These are phyloP conservation scores for Hypomecis atomaria DNA, from an alignment of 2,888 invertebrate species.

Conservation along the genomic window DNA sequence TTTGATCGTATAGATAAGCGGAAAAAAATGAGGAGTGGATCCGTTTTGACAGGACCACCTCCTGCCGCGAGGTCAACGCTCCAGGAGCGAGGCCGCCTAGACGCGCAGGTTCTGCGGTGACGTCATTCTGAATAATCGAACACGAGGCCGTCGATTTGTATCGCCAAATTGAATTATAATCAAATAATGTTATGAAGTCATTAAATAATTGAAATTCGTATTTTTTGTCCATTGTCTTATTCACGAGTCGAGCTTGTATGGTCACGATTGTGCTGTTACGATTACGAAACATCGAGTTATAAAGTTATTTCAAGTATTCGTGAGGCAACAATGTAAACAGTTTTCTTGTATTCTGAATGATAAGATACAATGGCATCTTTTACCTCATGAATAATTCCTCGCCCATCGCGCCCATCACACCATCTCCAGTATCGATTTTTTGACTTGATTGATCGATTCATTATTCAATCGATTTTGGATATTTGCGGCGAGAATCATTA, in stretches of 20 bases:
- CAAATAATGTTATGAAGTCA: conserved; percentile 40
- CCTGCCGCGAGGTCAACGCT: conserved; percentile 55
- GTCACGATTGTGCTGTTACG: conserved; percentile 20
- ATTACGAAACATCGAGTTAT: conserved; percentile 12
- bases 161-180: conserved; percentile 46
- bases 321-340: conserved; percentile 25
- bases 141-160: conserved; percentile 38
- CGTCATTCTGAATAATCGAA: conserved; percentile 37
- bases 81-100: conserved; percentile 43
- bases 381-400: conserved; percentile 33
- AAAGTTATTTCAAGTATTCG: conserved; percentile 23
- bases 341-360: conserved; percentile 24
- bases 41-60: conserved; percentile 56
- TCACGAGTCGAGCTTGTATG: conserved; percentile 24
- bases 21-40: conserved; percentile 57
- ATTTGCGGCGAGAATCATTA: conserved; percentile 33
- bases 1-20: conserved; percentile 60
- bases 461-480: conserved; percentile 37
- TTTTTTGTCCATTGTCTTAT: conserved; percentile 41
- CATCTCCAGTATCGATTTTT: conserved; percentile 35
- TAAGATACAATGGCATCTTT: conserved; percentile 25
- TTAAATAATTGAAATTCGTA: conserved; percentile 30
- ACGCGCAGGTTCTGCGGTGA: conserved; percentile 42
- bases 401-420: conserved; percentile 23
- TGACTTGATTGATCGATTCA: conserved; percentile 37